phyloP scores from a whole-genome alignment of 2,113 vertebrate species.

The Electrona antarctica region DNA sequence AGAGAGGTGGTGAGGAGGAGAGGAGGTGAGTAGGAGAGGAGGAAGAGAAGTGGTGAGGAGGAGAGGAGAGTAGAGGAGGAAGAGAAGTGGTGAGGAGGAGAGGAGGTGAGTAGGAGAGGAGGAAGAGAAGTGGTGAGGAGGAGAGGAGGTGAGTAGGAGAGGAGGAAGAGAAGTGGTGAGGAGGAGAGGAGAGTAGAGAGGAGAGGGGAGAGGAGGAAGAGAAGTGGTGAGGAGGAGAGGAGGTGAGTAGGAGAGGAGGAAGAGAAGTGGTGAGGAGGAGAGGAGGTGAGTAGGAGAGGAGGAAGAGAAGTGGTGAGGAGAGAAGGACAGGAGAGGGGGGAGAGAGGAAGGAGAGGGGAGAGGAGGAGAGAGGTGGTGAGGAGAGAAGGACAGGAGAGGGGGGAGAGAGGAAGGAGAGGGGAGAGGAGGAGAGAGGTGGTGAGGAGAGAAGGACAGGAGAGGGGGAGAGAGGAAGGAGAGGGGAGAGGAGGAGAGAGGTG shows the following conservation, averaged over 20 bases:
- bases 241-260: background rate
- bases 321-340: no score
- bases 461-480: no score
- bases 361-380: constrained; percentile 11
- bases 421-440: background rate
- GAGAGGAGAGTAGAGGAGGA: no score
- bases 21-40: background rate
- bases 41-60: background rate
- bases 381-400: background rate
- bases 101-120: constrained; percentile 6
- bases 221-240: constrained; percentile 5
- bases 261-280: background rate
- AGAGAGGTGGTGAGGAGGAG: no score
- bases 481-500: no score
- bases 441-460: no score
- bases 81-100: no score
- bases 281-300: no score
- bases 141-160: background rate
- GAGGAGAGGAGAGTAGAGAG: no score
- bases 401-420: no score
- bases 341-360: background rate
- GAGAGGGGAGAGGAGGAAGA: background rate
- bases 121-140: background rate
- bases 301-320: no score
- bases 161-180: background rate